Percentiles rank a stretch among this genome's conserved stretches.
phyloP scores from a whole-genome alignment of 2,888 invertebrate genomes.

The Zaprionus bogoriensis region DNA sequence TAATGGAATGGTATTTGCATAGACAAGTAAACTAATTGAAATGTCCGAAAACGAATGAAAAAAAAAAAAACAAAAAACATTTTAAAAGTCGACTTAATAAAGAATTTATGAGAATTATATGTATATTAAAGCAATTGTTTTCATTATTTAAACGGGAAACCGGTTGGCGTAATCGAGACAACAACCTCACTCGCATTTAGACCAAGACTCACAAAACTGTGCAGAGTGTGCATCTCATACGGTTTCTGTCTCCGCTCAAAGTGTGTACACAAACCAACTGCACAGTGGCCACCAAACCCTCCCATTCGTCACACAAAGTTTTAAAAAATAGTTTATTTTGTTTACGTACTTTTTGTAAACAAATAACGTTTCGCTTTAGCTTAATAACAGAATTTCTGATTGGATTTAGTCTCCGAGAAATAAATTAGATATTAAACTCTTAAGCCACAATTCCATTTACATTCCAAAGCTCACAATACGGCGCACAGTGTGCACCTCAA shows the following conservation, averaged over 20 bases:
- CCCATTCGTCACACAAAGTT: neutral
- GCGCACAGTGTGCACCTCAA: no score
- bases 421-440: constrained; percentile 65
- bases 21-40: constrained; percentile 71
- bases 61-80: constrained; percentile 61
- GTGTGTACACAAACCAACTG: neutral
- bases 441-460: no score
- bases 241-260: no score
- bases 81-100: constrained; percentile 81
- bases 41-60: constrained; percentile 41
- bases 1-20: constrained; percentile 68
- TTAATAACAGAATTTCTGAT: constrained; percentile 57
- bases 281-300: neutral
- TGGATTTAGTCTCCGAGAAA: constrained; percentile 56
- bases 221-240: no score
- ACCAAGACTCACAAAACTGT: no score
- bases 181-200: no score
- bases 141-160: neutral
- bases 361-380: constrained; percentile 19
- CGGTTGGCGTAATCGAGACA: no score
- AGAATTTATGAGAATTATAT: constrained; percentile 80
- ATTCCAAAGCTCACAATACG: no score
- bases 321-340: constrained; percentile 19
- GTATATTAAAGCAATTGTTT: constrained; percentile 55
- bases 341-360: constrained; percentile 34